Conservation (phyloP, 2,888 invertebrate genomes). For the Lagria hirta region DNA sequence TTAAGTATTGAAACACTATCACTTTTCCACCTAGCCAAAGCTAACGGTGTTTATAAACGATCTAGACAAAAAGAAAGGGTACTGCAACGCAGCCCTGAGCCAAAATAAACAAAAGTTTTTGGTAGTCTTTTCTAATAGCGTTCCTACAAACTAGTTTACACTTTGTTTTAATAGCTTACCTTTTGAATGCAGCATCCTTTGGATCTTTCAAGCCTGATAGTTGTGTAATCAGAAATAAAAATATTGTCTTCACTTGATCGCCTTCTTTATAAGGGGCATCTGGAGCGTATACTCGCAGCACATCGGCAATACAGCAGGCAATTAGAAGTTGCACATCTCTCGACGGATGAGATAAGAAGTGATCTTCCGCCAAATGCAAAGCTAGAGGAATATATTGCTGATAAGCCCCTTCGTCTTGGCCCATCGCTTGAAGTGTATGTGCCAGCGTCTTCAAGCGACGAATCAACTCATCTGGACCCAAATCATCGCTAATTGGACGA, state of each 20-base stretch:
- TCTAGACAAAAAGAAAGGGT: too few species aligned
- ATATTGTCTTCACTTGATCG: conserved; percentile 89
- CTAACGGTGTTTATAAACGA: too few species aligned
- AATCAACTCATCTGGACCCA: conserved; percentile 94
- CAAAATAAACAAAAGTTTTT: too few species aligned
- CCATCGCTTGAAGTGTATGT: conserved; percentile 94
- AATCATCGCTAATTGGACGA: conserved; percentile 90
- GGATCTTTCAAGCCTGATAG: conserved; percentile 91
- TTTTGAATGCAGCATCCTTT: conserved; percentile 94
- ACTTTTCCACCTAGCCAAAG: too few species aligned
- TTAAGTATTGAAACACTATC: too few species aligned
- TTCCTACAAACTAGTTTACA: too few species aligned
- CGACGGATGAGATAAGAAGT: conserved; percentile 85
- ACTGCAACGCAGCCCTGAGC: too few species aligned
- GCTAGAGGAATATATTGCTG: conserved; percentile 91
- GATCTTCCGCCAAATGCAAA: conserved; percentile 88
- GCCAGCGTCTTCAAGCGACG: conserved; percentile 91
- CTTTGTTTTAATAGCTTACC: too few species aligned
- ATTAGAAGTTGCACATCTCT: conserved; percentile 92
- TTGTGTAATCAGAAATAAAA: conserved; percentile 92
- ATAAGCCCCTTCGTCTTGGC: conserved; percentile 92
- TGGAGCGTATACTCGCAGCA: conserved; percentile 93
- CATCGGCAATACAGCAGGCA: conserved; percentile 97
- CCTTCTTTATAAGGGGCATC: conserved; percentile 97
- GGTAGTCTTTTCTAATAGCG: too few species aligned